Evolutionary conservation across 1,140 invertebrate genomes (phyloP), one percentile per base, ranked within the genome.

Genomic region (Elymnias hypermnestra): DNA sequence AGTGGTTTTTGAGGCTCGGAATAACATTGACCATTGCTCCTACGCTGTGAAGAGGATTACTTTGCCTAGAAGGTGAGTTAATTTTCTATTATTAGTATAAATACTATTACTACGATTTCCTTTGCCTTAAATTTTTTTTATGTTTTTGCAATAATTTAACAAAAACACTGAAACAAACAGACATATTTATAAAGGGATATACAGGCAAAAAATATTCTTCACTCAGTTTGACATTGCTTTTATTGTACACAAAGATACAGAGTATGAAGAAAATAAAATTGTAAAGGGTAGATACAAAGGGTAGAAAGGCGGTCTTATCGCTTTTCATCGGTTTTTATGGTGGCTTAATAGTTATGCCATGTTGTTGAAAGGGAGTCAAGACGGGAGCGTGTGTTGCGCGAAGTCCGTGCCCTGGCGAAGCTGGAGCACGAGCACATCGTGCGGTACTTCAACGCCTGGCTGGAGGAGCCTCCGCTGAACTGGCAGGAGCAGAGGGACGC

Each of bases 41-140:
- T 99, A 99, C 88, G 98, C 98, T 12, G 92, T 99, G 0, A 99
- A 99, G 87, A 90, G 97, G 63, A 98, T 99, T 33, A 90, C 91
- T 4, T 84, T 98, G 44, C 94, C 95, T 6, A 93, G 94, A 59
- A 93, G 90, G 94, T 95, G 81, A 78, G 82, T 51, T 12, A 19
- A 23, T 26, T 19, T 15, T 31, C 12, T 22, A 15, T 44, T 3
- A 36, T 18, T 26, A 38, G 15, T 23, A 8, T 4, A 6, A 23
- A 18, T 5, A 25, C 8, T n/a, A n/a, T n/a, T n/a, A n/a, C n/a
- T n/a, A n/a, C n/a, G n/a, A n/a, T n/a, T n/a, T n/a, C n/a, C n/a
- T n/a, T n/a, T n/a, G 3, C 19, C 6, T 14, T 12, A 10, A 21
- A 8, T 12, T 9, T 15, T 40, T 26, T n/a, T n/a, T n/a, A n/a